Conservation (phyloP, 2,797 vertebrate species). For the Chaenodraco wilsoni region DNA sequence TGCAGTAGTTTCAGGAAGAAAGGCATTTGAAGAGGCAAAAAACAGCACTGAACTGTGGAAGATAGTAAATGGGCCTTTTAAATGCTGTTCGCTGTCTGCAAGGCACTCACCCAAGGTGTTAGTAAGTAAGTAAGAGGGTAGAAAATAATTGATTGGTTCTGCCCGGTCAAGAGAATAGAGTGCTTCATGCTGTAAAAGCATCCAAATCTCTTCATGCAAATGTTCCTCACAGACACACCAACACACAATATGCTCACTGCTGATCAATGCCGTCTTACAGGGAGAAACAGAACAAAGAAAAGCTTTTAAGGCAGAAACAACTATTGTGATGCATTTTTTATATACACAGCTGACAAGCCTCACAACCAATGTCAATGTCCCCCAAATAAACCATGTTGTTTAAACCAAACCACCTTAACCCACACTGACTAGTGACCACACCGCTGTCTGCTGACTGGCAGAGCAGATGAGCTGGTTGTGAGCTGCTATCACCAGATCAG, state of each 20-base stretch:
- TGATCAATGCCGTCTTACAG: slow-evolving; percentile 34
- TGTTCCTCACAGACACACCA: slow-evolving; percentile 11
- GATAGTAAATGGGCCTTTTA: slow-evolving; percentile 31
- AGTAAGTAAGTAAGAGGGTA: slow-evolving; percentile 12
- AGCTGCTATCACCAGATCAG: slow-evolving; percentile 27
- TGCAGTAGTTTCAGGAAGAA: slow-evolving; percentile 20
- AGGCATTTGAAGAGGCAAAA: slow-evolving; percentile 23
- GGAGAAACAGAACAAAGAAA: slow-evolving; percentile 9
- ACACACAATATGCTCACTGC: slow-evolving; percentile 20
- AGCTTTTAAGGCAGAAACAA: slow-evolving; percentile 27
- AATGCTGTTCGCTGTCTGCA: slow-evolving; percentile 24
- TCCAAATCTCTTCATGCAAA: slow-evolving; percentile 33
- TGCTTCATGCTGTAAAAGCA: slow-evolving; percentile 15
- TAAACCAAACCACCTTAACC: slow-evolving; percentile 4
- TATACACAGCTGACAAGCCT: slow-evolving; percentile 17
- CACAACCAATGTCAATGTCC: slow-evolving; percentile 39
- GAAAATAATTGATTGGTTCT: slow-evolving; percentile 45
- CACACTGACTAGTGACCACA: slow-evolving; percentile 1
- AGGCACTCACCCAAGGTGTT: slow-evolving; percentile 32
- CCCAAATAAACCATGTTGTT: slow-evolving; percentile 25
- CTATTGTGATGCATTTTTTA: slow-evolving; percentile 33
- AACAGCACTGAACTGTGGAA: slow-evolving; percentile 40
- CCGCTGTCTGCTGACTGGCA: background rate
- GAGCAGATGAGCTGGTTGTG: slow-evolving; percentile 8
- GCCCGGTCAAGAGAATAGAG: slow-evolving; percentile 24